Evolutionary conservation across 2,797 vertebrate species (phyloP).

Genomic region (Percopsis omiscomaycus): DNA sequence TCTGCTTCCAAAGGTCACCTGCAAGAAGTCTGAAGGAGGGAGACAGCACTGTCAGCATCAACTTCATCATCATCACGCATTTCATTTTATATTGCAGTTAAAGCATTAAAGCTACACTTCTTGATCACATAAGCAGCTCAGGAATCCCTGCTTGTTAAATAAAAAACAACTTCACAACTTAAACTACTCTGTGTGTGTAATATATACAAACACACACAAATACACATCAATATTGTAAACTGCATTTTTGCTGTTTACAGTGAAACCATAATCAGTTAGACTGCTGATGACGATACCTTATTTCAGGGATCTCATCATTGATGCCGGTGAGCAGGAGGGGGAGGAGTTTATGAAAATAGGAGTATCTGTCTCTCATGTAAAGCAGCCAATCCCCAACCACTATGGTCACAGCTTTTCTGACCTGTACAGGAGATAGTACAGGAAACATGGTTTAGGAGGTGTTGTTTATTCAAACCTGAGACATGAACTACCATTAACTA

Average conservation of each 20-base stretch:
- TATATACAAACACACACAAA: neutral
- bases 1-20: slow-evolving; percentile 83
- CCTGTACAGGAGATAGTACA: slow-evolving; percentile 69
- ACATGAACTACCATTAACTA: too few relatives aligned
- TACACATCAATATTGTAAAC: neutral
- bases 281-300: slow-evolving; percentile 68
- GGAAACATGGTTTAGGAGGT: neutral
- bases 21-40: slow-evolving; percentile 77
- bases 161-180: too few relatives aligned
- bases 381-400: slow-evolving; percentile 90
- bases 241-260: too few relatives aligned
- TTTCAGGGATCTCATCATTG: slow-evolving; percentile 87
- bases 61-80: neutral
- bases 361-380: slow-evolving; percentile 88
- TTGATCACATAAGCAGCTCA: too few relatives aligned
- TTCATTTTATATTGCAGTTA: too few relatives aligned
- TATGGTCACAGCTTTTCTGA: slow-evolving; percentile 84
- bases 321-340: slow-evolving; percentile 88
- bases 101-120: too few relatives aligned
- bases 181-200: too few relatives aligned
- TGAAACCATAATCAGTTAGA: too few relatives aligned
- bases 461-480: neutral
- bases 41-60: neutral
- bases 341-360: slow-evolving; percentile 90
- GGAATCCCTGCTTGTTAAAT: too few relatives aligned